These are phyloP conservation scores for Epinephelus moara DNA, from an alignment of 2,113 vertebrate genomes.

Conservation along the genomic window DNA sequence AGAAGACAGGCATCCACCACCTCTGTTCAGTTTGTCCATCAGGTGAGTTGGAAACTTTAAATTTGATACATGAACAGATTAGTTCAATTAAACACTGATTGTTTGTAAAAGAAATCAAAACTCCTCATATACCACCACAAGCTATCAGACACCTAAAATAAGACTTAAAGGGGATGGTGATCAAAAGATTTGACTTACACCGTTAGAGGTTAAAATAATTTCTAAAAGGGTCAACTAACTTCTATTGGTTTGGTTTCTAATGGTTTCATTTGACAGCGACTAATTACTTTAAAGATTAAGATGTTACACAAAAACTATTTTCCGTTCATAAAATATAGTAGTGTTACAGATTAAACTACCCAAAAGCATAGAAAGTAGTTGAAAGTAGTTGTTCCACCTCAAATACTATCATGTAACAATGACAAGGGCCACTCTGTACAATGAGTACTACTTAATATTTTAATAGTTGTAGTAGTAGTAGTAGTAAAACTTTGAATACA, in stretches of 20 bases:
- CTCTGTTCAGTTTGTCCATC: not conserved
- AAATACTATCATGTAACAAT: not conserved
- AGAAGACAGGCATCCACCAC: not conserved
- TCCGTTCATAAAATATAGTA: too few species aligned
- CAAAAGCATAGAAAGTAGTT: too few species aligned
- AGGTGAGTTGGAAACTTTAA: slow-evolving; percentile 25
- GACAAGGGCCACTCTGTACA: too few species aligned
- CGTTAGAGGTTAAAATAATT: not conserved
- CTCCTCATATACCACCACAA: not conserved
- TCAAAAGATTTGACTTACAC: not conserved
- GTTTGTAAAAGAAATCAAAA: not conserved
- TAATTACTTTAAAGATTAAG: not conserved
- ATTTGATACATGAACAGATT: not conserved
- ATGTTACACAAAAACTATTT: not conserved
- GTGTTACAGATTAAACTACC: not conserved
- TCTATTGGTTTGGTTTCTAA: not conserved
- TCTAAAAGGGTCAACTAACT: not conserved
- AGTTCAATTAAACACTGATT: not conserved
- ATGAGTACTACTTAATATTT: not conserved
- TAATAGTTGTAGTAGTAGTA: too few species aligned
- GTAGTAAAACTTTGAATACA: not conserved
- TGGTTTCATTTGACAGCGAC: not conserved
- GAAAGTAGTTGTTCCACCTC: too few species aligned
- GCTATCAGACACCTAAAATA: not conserved
- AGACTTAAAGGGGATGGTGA: not conserved